phyloP scores from a whole-genome alignment of 2,888 invertebrate species.

The Aelia acuminata region DNA sequence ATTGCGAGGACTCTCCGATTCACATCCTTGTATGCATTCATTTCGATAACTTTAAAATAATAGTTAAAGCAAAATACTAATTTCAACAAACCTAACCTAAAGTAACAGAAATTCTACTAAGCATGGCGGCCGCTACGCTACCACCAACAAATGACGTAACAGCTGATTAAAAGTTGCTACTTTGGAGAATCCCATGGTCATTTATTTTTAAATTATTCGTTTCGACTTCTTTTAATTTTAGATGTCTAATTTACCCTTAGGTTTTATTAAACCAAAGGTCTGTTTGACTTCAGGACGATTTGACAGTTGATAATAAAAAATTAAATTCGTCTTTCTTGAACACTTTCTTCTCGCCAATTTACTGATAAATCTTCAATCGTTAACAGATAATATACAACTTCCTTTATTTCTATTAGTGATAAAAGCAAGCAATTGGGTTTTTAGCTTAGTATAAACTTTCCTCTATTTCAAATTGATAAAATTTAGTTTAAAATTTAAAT shows the following conservation, averaged over 20 bases:
- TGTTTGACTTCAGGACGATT: not conserved
- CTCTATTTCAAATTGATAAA: not conserved
- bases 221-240: not conserved
- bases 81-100: constrained; percentile 57
- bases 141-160: constrained; percentile 59
- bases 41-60: constrained; percentile 53
- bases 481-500: not conserved
- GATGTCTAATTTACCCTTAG: not conserved
- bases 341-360: not conserved
- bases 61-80: constrained; percentile 55
- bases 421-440: not conserved
- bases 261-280: not conserved
- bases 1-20: constrained; percentile 92
- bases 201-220: constrained; percentile 44
- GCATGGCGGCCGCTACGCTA: constrained; percentile 61
- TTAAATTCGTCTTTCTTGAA: not conserved
- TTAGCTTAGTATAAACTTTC: not conserved
- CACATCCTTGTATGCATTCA: constrained; percentile 77
- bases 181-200: constrained; percentile 35
- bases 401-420: not conserved
- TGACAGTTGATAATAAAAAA: constrained; percentile 25
- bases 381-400: not conserved
- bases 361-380: not conserved
- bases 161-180: constrained; percentile 52
- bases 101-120: constrained; percentile 59